Base-by-base conservation (phyloP, 2,113 vertebrate species). In the Apistogramma diplotaenia region DNA sequence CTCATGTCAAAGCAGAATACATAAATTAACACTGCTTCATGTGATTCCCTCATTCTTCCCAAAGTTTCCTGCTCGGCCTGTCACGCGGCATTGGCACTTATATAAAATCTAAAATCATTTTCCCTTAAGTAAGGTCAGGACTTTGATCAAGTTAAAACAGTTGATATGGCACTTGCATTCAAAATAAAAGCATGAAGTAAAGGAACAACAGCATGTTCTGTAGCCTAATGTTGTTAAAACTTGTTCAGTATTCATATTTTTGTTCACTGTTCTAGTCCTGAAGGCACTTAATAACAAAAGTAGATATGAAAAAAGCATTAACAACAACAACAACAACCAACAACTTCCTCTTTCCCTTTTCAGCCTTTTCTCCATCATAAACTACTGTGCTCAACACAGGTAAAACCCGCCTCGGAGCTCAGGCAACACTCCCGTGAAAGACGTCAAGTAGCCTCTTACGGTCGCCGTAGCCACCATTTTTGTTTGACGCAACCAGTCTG, bases 201-300 rank as follows among this genome's bases (percentile, higher is more conserved):
- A 90, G 89, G 92, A 95, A 96, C 95, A 95, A 96, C 94, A 96
- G 95, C 95, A 94, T 85, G n/a, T 74, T 83, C 78, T 23, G 76
- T 62, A 81, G 79, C 83, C 75, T 78, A 83, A 57, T 53, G 87
- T 79, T 37, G 82, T 83, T 88, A 43, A 79, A 89, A 85, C 76
- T 59, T 93, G 89, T 85, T 91, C 89, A 79, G 76, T 86, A 85
- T 85, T 92, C 81, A 82, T 83, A 86, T 87, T 89, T 84, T 91
- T 33, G 46, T 85, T 91, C 79, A 89, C 77, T 85, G 70, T 81
- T 90, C 77, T 93, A 85, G 87, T 96, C 94, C 94, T 94, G 93
- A 98, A 99, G 98, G 98, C 98, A 98, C 97, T 98, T 97, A 90
- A 95, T 87, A 81, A 95, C 60, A 83, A 87, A 86, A 86, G 89